Evolutionary conservation across 1,140 invertebrate genomes (phyloP).

Genomic region (Plodia interpunctella): DNA sequence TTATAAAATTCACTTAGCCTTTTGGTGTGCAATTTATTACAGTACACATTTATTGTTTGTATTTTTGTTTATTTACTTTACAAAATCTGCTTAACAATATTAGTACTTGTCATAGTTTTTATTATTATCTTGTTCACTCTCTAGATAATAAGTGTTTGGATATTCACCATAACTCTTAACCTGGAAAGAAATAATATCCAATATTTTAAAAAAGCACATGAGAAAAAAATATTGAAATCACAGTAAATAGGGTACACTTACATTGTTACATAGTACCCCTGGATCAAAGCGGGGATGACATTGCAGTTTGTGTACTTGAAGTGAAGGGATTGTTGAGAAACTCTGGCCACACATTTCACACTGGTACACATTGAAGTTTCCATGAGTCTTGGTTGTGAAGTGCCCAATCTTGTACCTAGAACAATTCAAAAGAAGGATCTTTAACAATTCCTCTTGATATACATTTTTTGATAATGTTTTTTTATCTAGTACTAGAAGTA

Average conservation of each 20-base stretch:
- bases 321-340: slow-evolving; percentile 37
- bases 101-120: not conserved
- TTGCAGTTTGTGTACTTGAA: slow-evolving; percentile 51
- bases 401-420: slow-evolving; percentile 60
- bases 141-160: slow-evolving; percentile 2
- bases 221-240: no score
- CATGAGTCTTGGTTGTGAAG: slow-evolving; percentile 51
- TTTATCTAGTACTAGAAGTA: slow-evolving; percentile 26
- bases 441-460: not conserved
- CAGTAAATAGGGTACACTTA: not conserved
- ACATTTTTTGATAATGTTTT: not conserved
- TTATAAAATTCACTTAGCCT: not conserved
- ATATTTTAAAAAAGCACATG: not conserved
- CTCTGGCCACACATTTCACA: slow-evolving; percentile 61
- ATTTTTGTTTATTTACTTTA: not conserved
- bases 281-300: slow-evolving; percentile 36
- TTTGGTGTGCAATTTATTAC: not conserved
- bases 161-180: slow-evolving; percentile 5
- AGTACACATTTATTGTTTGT: not conserved
- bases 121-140: not conserved
- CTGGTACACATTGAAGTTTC: slow-evolving; percentile 41
- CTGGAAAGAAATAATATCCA: slow-evolving; percentile 14
- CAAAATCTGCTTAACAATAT: not conserved
- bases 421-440: slow-evolving; percentile 14
- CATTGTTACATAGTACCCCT: slow-evolving; percentile 21